Evolutionary conservation across 1,140 invertebrate genomes (phyloP).

Genomic region (Drosophila guanche): DNA sequence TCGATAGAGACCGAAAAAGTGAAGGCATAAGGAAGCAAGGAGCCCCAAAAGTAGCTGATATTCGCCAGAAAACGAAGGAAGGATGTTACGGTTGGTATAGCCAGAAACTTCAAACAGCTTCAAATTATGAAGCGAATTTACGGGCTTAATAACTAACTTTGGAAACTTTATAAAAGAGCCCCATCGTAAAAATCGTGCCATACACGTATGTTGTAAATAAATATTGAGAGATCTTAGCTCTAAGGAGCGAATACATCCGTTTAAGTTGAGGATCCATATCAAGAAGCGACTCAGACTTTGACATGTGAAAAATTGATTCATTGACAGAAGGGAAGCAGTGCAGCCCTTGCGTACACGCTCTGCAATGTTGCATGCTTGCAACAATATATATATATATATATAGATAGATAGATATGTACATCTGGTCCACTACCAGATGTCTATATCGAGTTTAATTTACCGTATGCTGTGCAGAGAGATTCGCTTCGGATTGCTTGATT

Average conservation of each 20-base stretch:
- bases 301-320: not conserved
- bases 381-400: conserved; percentile 22
- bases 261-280: conserved; percentile 1
- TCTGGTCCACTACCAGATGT: conserved; percentile 8
- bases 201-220: too few relatives aligned
- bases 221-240: too few relatives aligned
- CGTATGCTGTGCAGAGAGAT: conserved; percentile 96
- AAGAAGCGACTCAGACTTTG: not conserved
- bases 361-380: conserved; percentile 40
- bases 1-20: not conserved
- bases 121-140: too few relatives aligned
- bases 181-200: too few relatives aligned
- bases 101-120: too few relatives aligned
- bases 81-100: too few relatives aligned
- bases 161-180: too few relatives aligned
- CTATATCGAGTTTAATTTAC: conserved; percentile 83
- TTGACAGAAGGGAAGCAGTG: not conserved
- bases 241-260: too few relatives aligned
- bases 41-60: too few relatives aligned
- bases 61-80: too few relatives aligned
- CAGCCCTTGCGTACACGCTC: conserved; percentile 9
- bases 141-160: too few relatives aligned
- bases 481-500: conserved; percentile 96
- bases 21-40: too few relatives aligned
- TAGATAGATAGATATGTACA: conserved; percentile 21